Conservation (phyloP, 2,888 invertebrate genomes). For the Incurvaria masculella region DNA sequence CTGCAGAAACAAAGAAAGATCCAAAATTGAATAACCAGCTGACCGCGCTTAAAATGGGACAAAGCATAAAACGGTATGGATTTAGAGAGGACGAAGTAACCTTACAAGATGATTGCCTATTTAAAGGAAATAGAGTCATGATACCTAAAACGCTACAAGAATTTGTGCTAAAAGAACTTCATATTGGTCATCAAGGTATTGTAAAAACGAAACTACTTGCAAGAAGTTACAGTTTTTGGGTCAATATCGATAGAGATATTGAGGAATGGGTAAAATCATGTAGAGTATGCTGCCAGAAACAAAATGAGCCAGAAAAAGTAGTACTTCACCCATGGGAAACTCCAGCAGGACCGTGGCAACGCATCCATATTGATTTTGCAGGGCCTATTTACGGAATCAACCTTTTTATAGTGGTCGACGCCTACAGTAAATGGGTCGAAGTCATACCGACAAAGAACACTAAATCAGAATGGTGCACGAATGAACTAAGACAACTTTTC, state of each 20-base stretch:
- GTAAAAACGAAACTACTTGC: slow-evolving; percentile 20
- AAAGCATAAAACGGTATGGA: not conserved
- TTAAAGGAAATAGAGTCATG: slow-evolving; percentile 9
- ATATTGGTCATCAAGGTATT: slow-evolving; percentile 18
- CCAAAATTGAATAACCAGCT: slow-evolving; percentile 7
- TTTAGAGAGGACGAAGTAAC: slow-evolving; percentile 9
- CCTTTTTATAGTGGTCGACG: too few species aligned
- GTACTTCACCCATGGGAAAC: slow-evolving; percentile 12
- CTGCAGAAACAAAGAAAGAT: slow-evolving; percentile 9
- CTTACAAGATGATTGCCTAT: slow-evolving; percentile 13
- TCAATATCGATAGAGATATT: slow-evolving; percentile 17
- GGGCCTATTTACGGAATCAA: slow-evolving; percentile 14
- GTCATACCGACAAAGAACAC: too few species aligned
- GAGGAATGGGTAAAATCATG: slow-evolving; percentile 14
- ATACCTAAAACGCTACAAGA: slow-evolving; percentile 5
- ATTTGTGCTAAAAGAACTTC: slow-evolving; percentile 10
- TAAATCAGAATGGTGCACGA: too few species aligned
- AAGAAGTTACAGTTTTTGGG: slow-evolving; percentile 16
- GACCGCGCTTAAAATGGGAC: slow-evolving; percentile 7
- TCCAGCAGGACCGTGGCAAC: slow-evolving; percentile 16
- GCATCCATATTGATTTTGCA: slow-evolving; percentile 23
- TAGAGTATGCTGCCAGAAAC: slow-evolving; percentile 5
- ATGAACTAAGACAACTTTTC: too few species aligned
- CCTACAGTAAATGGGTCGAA: too few species aligned
- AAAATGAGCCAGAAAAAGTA: slow-evolving; percentile 12